A percentile compares a stretch with the other conserved stretches of the same genome.
These are phyloP conservation scores for Yoshiicerus persimilis DNA, from an alignment of 1,140 invertebrate genomes.

Conservation along the genomic window DNA sequence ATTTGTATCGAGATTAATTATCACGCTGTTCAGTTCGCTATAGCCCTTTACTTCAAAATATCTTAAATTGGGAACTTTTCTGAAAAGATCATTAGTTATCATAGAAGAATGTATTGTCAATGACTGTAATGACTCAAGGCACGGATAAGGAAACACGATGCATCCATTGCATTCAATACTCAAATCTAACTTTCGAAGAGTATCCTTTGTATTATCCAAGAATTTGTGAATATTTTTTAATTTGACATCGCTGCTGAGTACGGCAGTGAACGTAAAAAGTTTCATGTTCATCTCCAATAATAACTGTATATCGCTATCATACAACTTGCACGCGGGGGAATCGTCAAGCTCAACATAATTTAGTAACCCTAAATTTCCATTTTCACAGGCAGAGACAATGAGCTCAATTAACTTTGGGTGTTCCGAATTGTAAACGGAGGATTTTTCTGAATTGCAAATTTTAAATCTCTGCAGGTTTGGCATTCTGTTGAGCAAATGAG, in stretches of 20 bases:
- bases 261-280: not conserved
- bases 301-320: not conserved
- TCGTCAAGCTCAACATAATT: constrained; percentile 9
- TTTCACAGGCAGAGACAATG: not conserved
- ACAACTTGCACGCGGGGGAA: not conserved
- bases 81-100: not conserved
- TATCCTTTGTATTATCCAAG: not conserved
- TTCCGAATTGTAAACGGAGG: not conserved
- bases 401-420: not conserved
- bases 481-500: constrained; percentile 6
- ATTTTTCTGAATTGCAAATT: not conserved
- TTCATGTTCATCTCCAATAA: not conserved
- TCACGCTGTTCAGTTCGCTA: not conserved
- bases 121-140: not conserved
- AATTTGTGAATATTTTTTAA: not conserved
- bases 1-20: not conserved
- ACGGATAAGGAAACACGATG: not conserved
- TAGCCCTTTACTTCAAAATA: constrained; percentile 1
- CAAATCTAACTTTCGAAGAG: not conserved
- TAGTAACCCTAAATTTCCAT: not conserved
- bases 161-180: not conserved
- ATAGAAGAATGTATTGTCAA: not conserved
- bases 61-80: not conserved
- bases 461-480: constrained; percentile 7
- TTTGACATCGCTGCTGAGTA: not conserved